Conservation (phyloP, 2,797 vertebrate species). For the Luscinia luscinia region DNA sequence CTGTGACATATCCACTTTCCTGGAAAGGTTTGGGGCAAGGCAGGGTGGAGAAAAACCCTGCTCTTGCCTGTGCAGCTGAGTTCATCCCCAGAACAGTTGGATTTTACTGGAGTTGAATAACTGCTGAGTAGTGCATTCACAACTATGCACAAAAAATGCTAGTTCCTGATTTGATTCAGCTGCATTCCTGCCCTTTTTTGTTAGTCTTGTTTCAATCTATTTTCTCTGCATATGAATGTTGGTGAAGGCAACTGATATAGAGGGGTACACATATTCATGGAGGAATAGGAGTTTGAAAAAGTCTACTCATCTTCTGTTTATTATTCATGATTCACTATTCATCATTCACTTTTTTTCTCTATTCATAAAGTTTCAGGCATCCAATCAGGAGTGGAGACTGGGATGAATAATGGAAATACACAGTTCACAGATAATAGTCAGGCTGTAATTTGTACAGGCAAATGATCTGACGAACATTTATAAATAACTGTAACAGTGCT, state of each 20-base stretch:
- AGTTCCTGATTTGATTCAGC: conserved; percentile 66
- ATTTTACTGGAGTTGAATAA: conserved; percentile 40
- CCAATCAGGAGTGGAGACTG: conserved; percentile 35
- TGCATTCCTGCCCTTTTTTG: conserved; percentile 46
- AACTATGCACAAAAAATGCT: background rate
- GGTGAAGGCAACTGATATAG: conserved; percentile 54
- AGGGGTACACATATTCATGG: conserved; percentile 56
- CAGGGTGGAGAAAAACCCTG: background rate
- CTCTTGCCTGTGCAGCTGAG: background rate
- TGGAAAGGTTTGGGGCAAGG: background rate
- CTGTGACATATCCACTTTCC: background rate
- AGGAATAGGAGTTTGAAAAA: conserved; percentile 54
- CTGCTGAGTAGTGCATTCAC: conserved; percentile 44
- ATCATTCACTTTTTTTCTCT: conserved; percentile 57
- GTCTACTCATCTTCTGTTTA: conserved; percentile 61
- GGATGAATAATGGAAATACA: conserved; percentile 62
- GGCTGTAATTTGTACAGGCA: conserved; percentile 52
- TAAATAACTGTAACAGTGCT: conserved; percentile 56
- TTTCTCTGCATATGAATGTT: conserved; percentile 67
- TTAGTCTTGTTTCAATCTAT: conserved; percentile 41
- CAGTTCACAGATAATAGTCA: conserved; percentile 31
- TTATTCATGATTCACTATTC: conserved; percentile 70
- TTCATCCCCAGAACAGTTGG: background rate
- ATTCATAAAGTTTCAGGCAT: conserved; percentile 62
- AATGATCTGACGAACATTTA: conserved; percentile 58